Conservation (phyloP, 2,888 invertebrate genomes). For the Agrochola macilenta region DNA sequence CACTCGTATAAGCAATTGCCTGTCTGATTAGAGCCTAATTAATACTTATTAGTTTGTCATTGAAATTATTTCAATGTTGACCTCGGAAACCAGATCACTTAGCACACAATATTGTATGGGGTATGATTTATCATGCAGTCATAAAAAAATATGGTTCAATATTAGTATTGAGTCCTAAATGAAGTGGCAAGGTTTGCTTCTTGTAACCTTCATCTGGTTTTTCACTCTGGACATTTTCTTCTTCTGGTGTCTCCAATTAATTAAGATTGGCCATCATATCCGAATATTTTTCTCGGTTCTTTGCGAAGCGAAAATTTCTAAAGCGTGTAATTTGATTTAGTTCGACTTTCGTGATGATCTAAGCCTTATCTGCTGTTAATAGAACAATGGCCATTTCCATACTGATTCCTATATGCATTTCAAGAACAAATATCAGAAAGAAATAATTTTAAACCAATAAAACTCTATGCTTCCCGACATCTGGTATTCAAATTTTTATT, state of each 20-base stretch:
- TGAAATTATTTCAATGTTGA: neutral
- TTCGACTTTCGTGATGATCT: neutral
- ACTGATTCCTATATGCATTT: constrained; percentile 9
- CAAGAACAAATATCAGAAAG: constrained; percentile 15
- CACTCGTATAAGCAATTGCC: constrained; percentile 12
- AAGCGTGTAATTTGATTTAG: neutral
- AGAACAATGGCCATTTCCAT: constrained; percentile 9
- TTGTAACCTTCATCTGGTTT: no score
- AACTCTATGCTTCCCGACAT: constrained; percentile 32
- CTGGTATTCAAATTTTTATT: constrained; percentile 57
- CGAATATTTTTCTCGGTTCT: no score
- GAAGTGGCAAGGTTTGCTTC: neutral
- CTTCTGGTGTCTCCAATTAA: neutral
- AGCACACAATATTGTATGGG: neutral
- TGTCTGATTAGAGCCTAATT: neutral
- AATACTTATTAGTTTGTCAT: neutral
- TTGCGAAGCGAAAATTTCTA: neutral
- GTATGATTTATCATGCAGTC: neutral
- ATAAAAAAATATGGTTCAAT: neutral
- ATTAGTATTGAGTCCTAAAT: neutral
- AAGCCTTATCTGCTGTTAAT: neutral
- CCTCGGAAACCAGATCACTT: constrained; percentile 3
- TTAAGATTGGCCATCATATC: neutral
- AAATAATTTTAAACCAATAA: constrained; percentile 49
- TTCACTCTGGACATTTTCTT: neutral